Base-by-base conservation (phyloP, 92 coral and sea anemone species). In the Parazoanthus darwini region DNA sequence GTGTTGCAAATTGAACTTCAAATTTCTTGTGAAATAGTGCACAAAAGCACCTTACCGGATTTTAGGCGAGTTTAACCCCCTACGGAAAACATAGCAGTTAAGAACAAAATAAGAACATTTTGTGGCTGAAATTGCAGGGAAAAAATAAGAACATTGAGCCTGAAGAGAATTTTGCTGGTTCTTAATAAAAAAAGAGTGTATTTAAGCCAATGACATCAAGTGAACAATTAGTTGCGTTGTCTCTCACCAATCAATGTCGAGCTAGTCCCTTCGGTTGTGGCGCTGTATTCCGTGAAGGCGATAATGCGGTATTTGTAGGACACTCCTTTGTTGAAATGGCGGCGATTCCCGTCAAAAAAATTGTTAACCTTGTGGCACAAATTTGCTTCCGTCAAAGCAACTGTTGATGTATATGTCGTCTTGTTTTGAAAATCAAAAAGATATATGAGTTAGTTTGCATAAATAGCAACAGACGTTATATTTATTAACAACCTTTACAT, bases 271-370 rank as follows among this genome's bases (percentile, higher is more conserved):
- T 70, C 87, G 56, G 78, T 68, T 33, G 68, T 16, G 16, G 87
- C 87, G 35, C 87, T 83, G 42, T 70, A 15, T 46, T 83, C 87
- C 23, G 87, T 83, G 59, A 83, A 83, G 78, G 87, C 87, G 67
- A 83, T 25, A 26, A 83, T 15, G 16, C 87, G 87, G 63, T 42
- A 83, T 42, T 46, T 25, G 78, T 83, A 71, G 10, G 78, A 48
- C 25, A 54, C 42, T 5, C 78, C 38, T 0, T 39, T 18, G 15
- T 1, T 18, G 79, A 44, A 75, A 18, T 33, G 33, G 67, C 38
- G 87, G 4, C 2, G 33, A 2, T n/a, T 68, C 38, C 85, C 85
- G 35, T 11, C 5, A 14, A 43, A 72, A 29, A 83, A 83, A 36
- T n/a, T 20, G 6, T 14, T 20, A 65, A 83, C 14, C 1, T n/a